phyloP scores from a whole-genome alignment of 2,113 vertebrate species.

The Periophthalmus modestus region DNA sequence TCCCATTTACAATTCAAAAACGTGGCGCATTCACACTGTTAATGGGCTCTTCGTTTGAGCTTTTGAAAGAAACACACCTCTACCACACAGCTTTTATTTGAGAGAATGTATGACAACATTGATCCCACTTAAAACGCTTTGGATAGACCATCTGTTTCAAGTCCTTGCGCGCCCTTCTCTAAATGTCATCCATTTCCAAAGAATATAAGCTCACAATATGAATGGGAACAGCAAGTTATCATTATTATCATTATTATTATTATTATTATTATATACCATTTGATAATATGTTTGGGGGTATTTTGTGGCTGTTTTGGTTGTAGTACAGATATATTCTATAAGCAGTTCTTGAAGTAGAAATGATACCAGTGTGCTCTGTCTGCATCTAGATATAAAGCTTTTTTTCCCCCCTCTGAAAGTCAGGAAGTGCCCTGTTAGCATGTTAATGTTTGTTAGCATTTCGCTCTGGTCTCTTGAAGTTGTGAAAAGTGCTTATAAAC shows the following conservation, averaged over 20 bases:
- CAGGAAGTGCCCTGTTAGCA: neutral
- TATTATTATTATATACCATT: neutral
- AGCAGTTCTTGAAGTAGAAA: too few relatives aligned
- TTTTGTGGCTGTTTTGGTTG: too few relatives aligned
- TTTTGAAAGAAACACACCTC: neutral
- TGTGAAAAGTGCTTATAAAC: too few relatives aligned
- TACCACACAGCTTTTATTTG: slow-evolving; percentile 2
- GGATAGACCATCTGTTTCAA: neutral
- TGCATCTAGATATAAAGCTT: too few relatives aligned
- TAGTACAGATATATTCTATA: too few relatives aligned
- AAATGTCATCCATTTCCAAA: slow-evolving; percentile 6
- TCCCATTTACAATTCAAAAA: slow-evolving; percentile 5
- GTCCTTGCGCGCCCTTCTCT: neutral
- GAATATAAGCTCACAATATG: neutral
- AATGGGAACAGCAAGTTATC: neutral
- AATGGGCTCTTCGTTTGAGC: slow-evolving; percentile 13
- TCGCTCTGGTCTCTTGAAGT: too few relatives aligned
- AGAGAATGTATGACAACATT: slow-evolving; percentile 9
- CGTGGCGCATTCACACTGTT: neutral
- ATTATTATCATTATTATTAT: too few relatives aligned
- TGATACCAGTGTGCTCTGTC: too few relatives aligned
- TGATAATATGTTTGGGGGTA: neutral
- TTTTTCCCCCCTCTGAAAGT: neutral
- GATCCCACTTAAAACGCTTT: neutral
- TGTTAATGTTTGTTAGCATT: too few relatives aligned